phyloP scores from a whole-genome alignment of 1,140 invertebrate species.

The Bombus cullumanus region DNA sequence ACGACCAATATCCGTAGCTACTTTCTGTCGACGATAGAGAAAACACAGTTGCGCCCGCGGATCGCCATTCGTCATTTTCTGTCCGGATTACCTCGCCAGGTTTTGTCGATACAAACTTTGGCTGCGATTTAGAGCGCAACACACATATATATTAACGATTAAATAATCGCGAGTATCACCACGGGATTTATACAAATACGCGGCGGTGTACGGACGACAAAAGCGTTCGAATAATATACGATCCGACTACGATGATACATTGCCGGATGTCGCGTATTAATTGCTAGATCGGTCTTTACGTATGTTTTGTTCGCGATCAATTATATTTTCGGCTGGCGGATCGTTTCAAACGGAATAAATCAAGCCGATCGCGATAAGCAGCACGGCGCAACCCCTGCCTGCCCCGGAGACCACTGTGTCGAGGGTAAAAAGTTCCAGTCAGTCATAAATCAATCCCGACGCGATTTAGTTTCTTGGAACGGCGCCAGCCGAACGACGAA shows the following conservation, averaged over 20 bases:
- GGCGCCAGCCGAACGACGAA: conserved; percentile 63
- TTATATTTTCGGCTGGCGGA: conserved; percentile 40
- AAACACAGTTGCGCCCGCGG: not conserved
- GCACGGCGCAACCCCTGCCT: not conserved
- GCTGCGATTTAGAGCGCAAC: no score
- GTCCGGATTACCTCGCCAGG: no score
- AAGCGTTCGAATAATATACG: not conserved
- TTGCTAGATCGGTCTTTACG: conserved; percentile 21
- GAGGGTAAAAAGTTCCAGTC: conserved; percentile 63
- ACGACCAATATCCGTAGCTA: conserved; percentile 4
- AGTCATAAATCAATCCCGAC: conserved; percentile 68
- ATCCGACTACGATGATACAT: conserved; percentile 19
- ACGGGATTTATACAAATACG: not conserved
- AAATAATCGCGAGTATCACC: not conserved
- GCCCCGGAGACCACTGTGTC: conserved; percentile 8
- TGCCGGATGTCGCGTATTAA: conserved; percentile 8
- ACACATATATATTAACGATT: no score
- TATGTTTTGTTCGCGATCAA: conserved; percentile 36
- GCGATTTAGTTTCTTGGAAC: conserved; percentile 68
- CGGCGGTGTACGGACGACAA: not conserved
- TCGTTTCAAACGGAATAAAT: conserved; percentile 60
- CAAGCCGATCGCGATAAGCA: conserved; percentile 56
- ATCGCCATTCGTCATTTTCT: not conserved
- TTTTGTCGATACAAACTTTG: no score
- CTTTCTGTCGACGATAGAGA: not conserved